Conservation (phyloP, 2,113 vertebrate genomes). For the Gila orcuttii region DNA sequence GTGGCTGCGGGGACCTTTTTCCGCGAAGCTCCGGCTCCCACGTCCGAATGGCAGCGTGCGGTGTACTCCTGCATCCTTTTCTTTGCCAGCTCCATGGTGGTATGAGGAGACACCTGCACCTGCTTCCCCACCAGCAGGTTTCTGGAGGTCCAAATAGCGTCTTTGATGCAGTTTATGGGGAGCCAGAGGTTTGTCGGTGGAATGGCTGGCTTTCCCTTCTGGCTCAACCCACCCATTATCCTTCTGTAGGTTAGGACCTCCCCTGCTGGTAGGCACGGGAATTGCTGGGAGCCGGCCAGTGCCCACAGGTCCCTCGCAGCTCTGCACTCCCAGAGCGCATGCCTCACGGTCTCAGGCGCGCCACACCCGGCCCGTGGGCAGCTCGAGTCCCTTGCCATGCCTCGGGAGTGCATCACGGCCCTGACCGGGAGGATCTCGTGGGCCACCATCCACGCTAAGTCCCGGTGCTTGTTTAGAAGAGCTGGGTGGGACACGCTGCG, state of each 20-base stretch:
- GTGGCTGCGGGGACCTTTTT: no score
- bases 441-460: no score
- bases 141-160: not conserved
- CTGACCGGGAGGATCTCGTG: not conserved
- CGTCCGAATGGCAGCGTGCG: no score
- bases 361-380: constrained; percentile 31
- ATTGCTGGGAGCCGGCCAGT: not conserved
- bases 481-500: no score
- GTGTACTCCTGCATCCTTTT: no score
- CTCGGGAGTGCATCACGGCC: not conserved
- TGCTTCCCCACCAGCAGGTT: no score
- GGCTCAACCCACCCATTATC: not conserved
- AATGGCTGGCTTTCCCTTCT: not conserved
- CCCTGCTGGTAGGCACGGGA: constrained; percentile 13
- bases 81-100: no score
- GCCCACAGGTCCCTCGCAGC: not conserved
- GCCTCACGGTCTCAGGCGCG: not conserved
- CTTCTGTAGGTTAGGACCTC: not conserved
- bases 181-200: not conserved
- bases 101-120: not conserved
- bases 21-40: no score
- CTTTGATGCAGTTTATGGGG: not conserved
- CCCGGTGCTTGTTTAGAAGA: no score
- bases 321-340: not conserved
- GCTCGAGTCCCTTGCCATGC: no score